Evolutionary conservation across 1,140 invertebrate species (phyloP), one percentile per base, ranked within the genome.

Genomic region (Heliconius himera): DNA sequence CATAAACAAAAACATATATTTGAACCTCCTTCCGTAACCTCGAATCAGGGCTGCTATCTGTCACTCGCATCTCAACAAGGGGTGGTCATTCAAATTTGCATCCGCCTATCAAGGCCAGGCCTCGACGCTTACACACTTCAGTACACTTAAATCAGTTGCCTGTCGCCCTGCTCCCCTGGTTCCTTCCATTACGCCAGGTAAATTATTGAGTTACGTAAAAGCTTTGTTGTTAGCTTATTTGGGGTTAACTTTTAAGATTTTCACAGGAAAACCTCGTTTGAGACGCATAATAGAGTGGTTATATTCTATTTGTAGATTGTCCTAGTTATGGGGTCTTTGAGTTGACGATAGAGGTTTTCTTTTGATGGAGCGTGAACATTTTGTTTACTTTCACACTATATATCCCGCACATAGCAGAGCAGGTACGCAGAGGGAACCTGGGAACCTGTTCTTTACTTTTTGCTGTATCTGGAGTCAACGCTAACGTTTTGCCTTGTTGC

Each of bases 141-240:
- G 60, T 66, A 66, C 60, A 66, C 26, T 66, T 66, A 66, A 66
- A 66, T 66, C 26, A 66, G 22, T 66, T 66, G 60, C 22, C 60
- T 66, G 60, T 66, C 60, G 13, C 26, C 26, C 26, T 66, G 9
- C 13, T 29, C 26, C 22, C 3, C 26, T 66, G 60, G 60, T 29
- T 26, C 26, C 60, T 29, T 66, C 22, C 60, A 66, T 66, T 66
- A 66, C 26, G 60, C 60, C 60, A 66, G 60, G 60, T 66, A 66
- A 66, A 66, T 66, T 66, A 66, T 66, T 66, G 26, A 66, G 60
- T 66, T 66, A 66, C 26, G 60, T 66, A 66, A 66, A 66, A 66
- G 60, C 60, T 66, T 66, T 66, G 60, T 66, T 66, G 26, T 66
- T 6, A 66, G 22, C 26, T 66, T 66, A 66, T 66, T 66, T 66